Base-by-base conservation (phyloP, 1,140 invertebrate genomes). In the Prorops nasuta region DNA sequence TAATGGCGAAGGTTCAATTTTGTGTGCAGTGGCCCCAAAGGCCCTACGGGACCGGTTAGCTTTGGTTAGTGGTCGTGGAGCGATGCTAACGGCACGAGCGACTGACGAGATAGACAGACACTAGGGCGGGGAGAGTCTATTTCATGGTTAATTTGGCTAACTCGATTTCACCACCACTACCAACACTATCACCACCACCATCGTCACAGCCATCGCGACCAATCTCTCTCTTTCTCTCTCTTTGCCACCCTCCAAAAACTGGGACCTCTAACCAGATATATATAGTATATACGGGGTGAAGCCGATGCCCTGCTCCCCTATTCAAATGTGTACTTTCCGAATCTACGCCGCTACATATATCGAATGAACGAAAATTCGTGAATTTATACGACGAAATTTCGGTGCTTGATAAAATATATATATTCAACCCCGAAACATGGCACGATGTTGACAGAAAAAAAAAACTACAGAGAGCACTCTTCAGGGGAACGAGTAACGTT, bases 61-160 rank as follows among this genome's bases (percentile, higher is more conserved):
- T 61, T 62, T 62, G 58, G 60, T 58, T 61, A 61, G 58, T 44
- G 59, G 60, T 57, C 44, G 47, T 53, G 58, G 59, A 58, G 54
- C 60, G 60, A 62, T 58, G 60, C 51, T 58, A 62, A 62, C 59
- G 35, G 37, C n/a, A 34, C 34, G 19, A 12, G 20, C 7, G 20
- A n/a, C n/a, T n/a, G n/a, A n/a, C n/a, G n/a, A n/a, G n/a, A n/a
- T n/a, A n/a, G n/a, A n/a, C n/a, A n/a, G n/a, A n/a, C n/a, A n/a
- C n/a, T n/a, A n/a, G n/a, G n/a, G n/a, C n/a, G n/a, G 64, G 62
- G 67, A 56, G 72, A 77, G 72, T 76, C 74, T 76, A 77, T 77
- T 77, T 77, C 75, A 76, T 77, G 75, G 67, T 77, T 77, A 76
- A 77, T 77, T 77, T 76, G 66, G 58, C 67, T 73, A 75, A 76